These are phyloP conservation scores for Malaclemys terrapin DNA, from an alignment of 2,113 vertebrate genomes.

Conservation along the genomic window DNA sequence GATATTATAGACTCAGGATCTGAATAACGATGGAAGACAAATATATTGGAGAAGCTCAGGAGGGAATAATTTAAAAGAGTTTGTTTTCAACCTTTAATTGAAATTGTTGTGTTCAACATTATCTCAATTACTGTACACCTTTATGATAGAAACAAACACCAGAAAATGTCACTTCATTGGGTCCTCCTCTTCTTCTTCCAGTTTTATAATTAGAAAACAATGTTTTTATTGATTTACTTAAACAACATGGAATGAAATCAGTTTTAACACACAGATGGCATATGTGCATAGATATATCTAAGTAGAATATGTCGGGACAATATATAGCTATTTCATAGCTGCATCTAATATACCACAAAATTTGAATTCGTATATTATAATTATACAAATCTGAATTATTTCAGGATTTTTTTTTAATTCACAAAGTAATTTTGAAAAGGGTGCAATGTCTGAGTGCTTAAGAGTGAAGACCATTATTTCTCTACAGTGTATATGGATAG, in stretches of 20 bases:
- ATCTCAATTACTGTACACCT: not conserved
- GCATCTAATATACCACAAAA: not conserved
- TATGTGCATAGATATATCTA: not conserved
- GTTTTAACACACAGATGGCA: not conserved
- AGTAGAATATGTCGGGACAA: not conserved
- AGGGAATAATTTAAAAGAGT: not conserved
- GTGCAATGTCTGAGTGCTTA: not conserved
- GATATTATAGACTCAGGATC: not conserved
- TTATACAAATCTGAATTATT: not conserved
- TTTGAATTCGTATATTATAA: not conserved
- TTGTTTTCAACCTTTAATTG: not conserved
- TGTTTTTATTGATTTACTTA: constrained; percentile 3
- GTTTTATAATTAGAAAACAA: not conserved
- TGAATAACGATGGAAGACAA: not conserved
- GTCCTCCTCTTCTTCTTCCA: not conserved
- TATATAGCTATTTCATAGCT: not conserved
- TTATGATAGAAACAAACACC: not conserved
- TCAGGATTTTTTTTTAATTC: not conserved
- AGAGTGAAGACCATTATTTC: not conserved
- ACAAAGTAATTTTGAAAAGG: not conserved
- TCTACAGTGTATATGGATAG: not conserved
- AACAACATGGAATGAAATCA: not conserved
- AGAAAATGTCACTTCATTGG: not conserved
- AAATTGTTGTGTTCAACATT: not conserved
- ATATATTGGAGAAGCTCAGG: not conserved